phyloP scores from a whole-genome alignment of 2,797 vertebrate genomes.

The Alfaro cultratus region DNA sequence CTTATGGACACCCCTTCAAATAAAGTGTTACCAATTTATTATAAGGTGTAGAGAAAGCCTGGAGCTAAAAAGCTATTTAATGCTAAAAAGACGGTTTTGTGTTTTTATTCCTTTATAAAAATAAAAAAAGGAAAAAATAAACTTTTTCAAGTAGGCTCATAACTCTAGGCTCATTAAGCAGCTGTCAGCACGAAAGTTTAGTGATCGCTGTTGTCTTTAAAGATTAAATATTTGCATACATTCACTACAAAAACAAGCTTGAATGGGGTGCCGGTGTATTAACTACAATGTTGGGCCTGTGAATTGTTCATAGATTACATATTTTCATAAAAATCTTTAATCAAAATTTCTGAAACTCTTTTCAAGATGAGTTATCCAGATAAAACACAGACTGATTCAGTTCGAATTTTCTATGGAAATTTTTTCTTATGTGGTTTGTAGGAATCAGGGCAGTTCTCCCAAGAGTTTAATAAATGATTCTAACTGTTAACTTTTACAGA shows the following conservation, averaged over 20 bases:
- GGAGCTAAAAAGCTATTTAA: neutral
- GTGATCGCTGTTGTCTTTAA: neutral
- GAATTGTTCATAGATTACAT: neutral
- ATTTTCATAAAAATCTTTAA: neutral
- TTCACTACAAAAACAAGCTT: neutral
- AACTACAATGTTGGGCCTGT: neutral
- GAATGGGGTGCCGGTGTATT: neutral
- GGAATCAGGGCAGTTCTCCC: conserved; percentile 18
- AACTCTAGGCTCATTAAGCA: neutral
- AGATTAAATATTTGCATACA: neutral
- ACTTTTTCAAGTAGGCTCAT: neutral
- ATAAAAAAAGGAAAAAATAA: neutral
- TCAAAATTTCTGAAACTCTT: neutral
- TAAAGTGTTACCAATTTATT: neutral
- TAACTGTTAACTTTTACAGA: conserved; percentile 77
- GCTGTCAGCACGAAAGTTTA: neutral
- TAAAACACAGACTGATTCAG: neutral
- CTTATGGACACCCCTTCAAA: too few species aligned
- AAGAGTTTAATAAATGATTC: neutral
- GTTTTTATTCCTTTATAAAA: neutral
- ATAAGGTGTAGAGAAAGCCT: neutral
- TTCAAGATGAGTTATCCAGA: neutral
- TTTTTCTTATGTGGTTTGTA: neutral
- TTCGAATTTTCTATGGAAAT: neutral
- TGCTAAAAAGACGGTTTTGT: neutral